Conservation (phyloP, 2,113 vertebrate genomes). For the Eulemur macaco region DNA sequence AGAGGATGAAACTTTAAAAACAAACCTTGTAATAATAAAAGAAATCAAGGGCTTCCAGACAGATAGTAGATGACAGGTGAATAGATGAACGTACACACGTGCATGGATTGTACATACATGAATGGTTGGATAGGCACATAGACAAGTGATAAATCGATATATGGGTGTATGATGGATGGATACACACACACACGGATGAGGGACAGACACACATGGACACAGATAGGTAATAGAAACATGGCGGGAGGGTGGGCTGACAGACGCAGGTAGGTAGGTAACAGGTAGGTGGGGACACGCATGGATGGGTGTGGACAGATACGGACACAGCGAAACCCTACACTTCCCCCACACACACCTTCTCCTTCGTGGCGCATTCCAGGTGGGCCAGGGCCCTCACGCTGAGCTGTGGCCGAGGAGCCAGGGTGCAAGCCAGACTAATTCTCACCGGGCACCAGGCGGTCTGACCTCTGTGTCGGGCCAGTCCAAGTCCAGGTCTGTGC, state of each 20-base stretch:
- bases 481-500: background rate
- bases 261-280: background rate
- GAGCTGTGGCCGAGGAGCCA: background rate
- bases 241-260: background rate
- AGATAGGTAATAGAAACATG: no score
- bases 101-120: background rate
- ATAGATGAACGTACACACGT: no score
- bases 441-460: background rate
- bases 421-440: background rate
- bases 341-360: background rate
- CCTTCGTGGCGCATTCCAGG: background rate
- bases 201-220: background rate
- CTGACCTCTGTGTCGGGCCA: background rate
- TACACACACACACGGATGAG: no score
- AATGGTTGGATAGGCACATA: background rate
- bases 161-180: background rate
- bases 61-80: background rate
- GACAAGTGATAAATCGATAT: no score
- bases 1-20: background rate
- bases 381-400: background rate
- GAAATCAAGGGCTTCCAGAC: background rate
- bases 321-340: background rate
- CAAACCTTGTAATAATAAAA: background rate
- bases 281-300: background rate
- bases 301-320: no score